A percentile compares a stretch with the other conserved stretches of the same genome.
phyloP scores from a whole-genome alignment of 2,797 vertebrate species.

The Sebastes reedi region DNA sequence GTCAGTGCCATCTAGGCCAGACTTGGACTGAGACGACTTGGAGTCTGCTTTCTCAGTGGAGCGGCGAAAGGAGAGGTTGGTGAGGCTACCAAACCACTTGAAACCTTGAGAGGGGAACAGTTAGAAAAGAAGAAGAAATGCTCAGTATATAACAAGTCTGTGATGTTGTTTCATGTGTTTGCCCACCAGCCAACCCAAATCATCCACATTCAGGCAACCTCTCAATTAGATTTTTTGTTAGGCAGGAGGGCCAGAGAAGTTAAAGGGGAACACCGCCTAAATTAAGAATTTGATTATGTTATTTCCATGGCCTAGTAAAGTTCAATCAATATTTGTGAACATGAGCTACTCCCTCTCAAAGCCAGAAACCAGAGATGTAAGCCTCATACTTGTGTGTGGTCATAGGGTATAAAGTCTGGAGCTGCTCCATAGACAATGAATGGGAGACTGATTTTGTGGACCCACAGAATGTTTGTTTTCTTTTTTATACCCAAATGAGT shows the following conservation, averaged over 20 bases:
- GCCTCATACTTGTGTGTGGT: too few species aligned
- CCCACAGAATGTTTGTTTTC: too few species aligned
- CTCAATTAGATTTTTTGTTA: neutral
- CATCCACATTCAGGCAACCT: neutral
- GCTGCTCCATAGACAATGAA: too few species aligned
- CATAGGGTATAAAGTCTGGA: too few species aligned
- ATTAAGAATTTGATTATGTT: too few species aligned
- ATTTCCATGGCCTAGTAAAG: too few species aligned
- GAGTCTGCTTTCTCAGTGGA: slow-evolving; percentile 67
- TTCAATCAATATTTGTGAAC: too few species aligned
- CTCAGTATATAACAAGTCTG: neutral
- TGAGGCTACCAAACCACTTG: slow-evolving; percentile 91
- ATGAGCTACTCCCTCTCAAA: too few species aligned
- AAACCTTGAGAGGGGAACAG: slow-evolving; percentile 79
- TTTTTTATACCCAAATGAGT: too few species aligned
- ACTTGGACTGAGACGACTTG: slow-evolving; percentile 29
- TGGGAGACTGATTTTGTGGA: too few species aligned
- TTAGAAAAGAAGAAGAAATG: neutral
- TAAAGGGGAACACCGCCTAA: neutral
- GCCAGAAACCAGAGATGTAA: too few species aligned
- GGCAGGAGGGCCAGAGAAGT: neutral
- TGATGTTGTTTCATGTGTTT: neutral
- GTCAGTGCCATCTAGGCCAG: neutral
- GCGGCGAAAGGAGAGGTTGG: slow-evolving; percentile 85
- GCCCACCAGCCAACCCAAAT: neutral